Evolutionary conservation across 2,797 vertebrate genomes (phyloP), one percentile per base, ranked within the genome.

Genomic region (Sphenopsis melanotis): DNA sequence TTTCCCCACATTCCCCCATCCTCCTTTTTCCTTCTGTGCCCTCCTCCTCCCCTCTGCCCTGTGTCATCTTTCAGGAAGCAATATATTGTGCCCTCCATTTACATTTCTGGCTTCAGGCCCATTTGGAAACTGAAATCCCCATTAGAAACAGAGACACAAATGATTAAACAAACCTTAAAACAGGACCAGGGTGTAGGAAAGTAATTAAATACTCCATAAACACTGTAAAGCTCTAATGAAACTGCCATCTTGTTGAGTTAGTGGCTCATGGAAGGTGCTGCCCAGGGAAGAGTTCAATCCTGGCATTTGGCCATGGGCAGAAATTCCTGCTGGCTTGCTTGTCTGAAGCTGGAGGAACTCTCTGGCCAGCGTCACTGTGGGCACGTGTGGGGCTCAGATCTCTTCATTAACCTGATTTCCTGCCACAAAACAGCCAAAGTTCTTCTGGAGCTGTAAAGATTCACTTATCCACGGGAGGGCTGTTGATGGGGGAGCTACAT

Each of bases 101-200:
- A 77, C 44, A 29, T 79, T 89, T 82, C 90, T 98, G 97, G 96
- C 95, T 95, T 87, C 81, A 53, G 44, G 95, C 95, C 92, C 88
- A 26, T 91, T 94, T 93, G 86, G 74, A 90, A 76, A 81, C 77
- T 22, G 20, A 94, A 86, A 81, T 93, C 91, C 61, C 83, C 66
- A 77, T 96, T 94, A 96, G 57, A 87, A 89, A 69, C 11, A 41
- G 71, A 63, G 85, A 75, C 72, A 94, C 57, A 91, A 97, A 93
- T 80, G 80, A 97, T 96, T 89, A 97, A 97, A 97, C 90, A 95
- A 97, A 96, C 92, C 86, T 97, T 91, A 75, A 83, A 91, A 53
- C 10, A 44, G 65, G 41, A 44, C 59, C 9, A 37, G 66, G 59
- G 74, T 63, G 46, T 76, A 94, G n/a, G 46, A 96, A 79, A 85